phyloP scores from a whole-genome alignment of 92 coral and sea anemone genomes.

The Hydrozoanthus gracilis region DNA sequence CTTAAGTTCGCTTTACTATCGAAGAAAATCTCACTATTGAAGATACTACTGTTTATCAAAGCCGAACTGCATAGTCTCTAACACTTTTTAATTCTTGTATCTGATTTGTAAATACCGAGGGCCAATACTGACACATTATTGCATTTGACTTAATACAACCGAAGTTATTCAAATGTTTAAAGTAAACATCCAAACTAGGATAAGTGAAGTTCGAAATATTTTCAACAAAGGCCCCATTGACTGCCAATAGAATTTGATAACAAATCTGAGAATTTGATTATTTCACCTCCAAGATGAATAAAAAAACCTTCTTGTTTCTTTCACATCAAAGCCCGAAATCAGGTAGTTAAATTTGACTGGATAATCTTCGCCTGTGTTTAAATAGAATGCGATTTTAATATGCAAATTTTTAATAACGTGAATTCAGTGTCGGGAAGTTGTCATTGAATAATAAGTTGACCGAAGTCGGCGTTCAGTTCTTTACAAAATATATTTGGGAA shows the following conservation, averaged over 20 bases:
- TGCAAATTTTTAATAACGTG: neutral
- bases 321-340: neutral
- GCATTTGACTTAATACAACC: neutral
- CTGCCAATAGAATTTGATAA: neutral
- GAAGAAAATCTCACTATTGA: neutral
- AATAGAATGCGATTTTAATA: neutral
- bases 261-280: neutral
- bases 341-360: neutral
- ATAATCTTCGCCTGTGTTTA: conserved; percentile 5
- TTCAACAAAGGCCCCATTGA: neutral
- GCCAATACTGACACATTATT: conserved; percentile 6
- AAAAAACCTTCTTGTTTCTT: too few relatives aligned
- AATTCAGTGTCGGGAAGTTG: neutral
- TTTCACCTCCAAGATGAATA: too few relatives aligned
- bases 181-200: conserved; percentile 4
- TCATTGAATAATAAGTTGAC: neutral
- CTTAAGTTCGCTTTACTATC: neutral
- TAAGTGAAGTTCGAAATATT: neutral
- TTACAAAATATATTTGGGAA: conserved; percentile 11
- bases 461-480: conserved; percentile 23
- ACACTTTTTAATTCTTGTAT: neutral
- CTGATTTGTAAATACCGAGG: neutral
- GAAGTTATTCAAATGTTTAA: conserved; percentile 19
- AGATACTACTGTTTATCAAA: conserved; percentile 7
- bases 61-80: neutral